Evolutionary conservation across 2,888 invertebrate species (phyloP), one percentile per base, ranked within the genome.

Genomic region (Chloromyia formosa): DNA sequence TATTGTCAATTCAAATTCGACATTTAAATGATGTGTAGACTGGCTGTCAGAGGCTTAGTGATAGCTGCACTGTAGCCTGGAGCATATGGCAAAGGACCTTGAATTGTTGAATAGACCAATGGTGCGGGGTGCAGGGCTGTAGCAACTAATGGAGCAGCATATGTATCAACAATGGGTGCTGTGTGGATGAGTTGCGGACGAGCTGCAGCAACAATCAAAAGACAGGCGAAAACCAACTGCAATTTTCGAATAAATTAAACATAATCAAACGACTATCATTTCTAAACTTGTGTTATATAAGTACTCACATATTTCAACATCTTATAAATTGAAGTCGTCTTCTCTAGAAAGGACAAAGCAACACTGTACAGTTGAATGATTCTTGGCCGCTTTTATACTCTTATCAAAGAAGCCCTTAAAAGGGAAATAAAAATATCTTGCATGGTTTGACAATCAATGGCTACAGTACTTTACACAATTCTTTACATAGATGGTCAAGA

Each of bases 61-160:
- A 35, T 35, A 4, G 3, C 27, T 35, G 27, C 27, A 35, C 27
- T 35, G 7, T 35, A 35, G 27, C 3, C 27, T 4, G 27, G 27
- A 4, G 27, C 27, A 7, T 35, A 35, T 35, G 27, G 3, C 27
- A 35, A 35, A 4, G 27, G 27, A 4, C 27, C 27, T 7, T 35
- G 27, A 35, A 35, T 35, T 35, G 27, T 35, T 35, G 27, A 35
- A 35, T 35, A 35, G 27, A 7, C 27, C 27, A 35, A 35, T 82
- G 87, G 86, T 40, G 89, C 88, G 72, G 86, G 16, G n/a, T 42
- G 64, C 7, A 64, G 14, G 9, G 40, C 18, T 5, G 40, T 64
- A 2, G 69, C 40, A 18, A 79, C 77, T 4, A 79, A 75, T 10
- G 79, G 75, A 4, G 79, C 27, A 0, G 78, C 77, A 80, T 3